Evolutionary conservation across 2,888 invertebrate species (phyloP), one percentile per base, ranked within the genome.

Genomic region (Spatulosminthurus flaviceps): DNA sequence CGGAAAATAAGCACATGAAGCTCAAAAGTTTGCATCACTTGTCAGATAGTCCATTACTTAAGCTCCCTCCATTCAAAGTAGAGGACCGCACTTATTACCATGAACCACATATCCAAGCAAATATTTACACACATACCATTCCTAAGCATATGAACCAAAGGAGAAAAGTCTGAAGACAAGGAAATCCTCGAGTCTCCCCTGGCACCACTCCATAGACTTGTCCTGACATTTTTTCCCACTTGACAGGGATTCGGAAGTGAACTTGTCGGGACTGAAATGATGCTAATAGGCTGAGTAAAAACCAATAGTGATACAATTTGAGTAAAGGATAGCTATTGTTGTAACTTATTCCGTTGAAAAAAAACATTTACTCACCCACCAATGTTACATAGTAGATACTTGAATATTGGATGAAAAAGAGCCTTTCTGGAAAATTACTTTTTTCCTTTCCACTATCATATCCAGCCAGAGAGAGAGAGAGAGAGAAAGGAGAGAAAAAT

Each of bases 381-480:
- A 9, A 34, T 34, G 9, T 9, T 9, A 34, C 9, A 34, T 9
- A 4, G 9, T 34, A 7, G 34, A 4, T 34, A 4, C 34, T 34
- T 34, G 5, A 34, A 34, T 34, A 9, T 4, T 4, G 34, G 9
- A 51, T 51, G 51, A 51, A n/a, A n/a, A 28, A 71, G 73, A 73
- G 26, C 60, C 73, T 61, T 60, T 73, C 73, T 73, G 73, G 60
- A 29, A 73, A 73, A 73, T 73, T 73, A 73, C 16, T 28, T 73
- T 61, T 73, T 26, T n/a, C n/a, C n/a, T n/a, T n/a, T n/a, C n/a
- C n/a, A n/a, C 61, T 73, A 51, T 61, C 60, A 61, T 73, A 60
- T 60, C 24, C 73, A n/a, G 24, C 21, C 9, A 13, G 51, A n/a
- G n/a, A n/a, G n/a, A n/a, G n/a, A n/a, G n/a, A n/a, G n/a, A n/a